Percentiles rank a stretch among this genome's conserved stretches.
phyloP scores from a whole-genome alignment of 2,113 vertebrate genomes.

The Stigmatopora argus region DNA sequence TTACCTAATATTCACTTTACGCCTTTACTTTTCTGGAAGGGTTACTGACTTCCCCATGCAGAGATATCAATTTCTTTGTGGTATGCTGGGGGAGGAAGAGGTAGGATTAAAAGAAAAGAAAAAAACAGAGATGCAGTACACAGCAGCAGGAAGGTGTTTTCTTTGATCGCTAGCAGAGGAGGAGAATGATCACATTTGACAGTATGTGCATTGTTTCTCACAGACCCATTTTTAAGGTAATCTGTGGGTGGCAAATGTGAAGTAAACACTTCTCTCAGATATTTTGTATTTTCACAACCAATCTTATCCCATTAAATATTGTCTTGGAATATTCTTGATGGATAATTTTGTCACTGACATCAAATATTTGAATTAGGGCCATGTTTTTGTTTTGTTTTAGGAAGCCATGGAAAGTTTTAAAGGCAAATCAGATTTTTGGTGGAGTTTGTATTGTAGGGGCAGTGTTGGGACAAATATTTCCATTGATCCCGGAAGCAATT shows the following conservation, averaged over 20 bases:
- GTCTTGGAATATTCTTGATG: not conserved
- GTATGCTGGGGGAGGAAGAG: conserved; percentile 38
- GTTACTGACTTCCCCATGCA: conserved; percentile 22
- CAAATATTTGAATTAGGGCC: too few species aligned
- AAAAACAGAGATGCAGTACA: conserved; percentile 13
- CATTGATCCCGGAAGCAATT: too few species aligned
- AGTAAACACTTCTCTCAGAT: conserved; percentile 6
- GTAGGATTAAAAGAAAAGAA: conserved; percentile 22
- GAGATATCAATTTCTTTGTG: conserved; percentile 17
- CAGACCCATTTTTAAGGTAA: conserved; percentile 37
- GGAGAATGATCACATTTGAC: conserved; percentile 41
- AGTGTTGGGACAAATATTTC: too few species aligned
- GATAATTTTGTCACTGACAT: not conserved
- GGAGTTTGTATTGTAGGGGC: too few species aligned
- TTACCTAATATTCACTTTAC: conserved; percentile 11
- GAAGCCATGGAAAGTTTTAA: too few species aligned
- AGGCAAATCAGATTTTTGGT: too few species aligned
- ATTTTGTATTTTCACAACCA: conserved; percentile 11
- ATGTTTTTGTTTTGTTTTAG: too few species aligned
- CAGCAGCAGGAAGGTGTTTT: conserved; percentile 39
- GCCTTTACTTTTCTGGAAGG: conserved; percentile 6
- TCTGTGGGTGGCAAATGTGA: conserved; percentile 41
- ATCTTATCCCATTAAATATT: not conserved
- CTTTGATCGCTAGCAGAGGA: conserved; percentile 49
- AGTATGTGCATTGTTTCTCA: conserved; percentile 31